Evolutionary conservation across 2,797 vertebrate genomes (phyloP).

Genomic region (Sebastes iracundus): DNA sequence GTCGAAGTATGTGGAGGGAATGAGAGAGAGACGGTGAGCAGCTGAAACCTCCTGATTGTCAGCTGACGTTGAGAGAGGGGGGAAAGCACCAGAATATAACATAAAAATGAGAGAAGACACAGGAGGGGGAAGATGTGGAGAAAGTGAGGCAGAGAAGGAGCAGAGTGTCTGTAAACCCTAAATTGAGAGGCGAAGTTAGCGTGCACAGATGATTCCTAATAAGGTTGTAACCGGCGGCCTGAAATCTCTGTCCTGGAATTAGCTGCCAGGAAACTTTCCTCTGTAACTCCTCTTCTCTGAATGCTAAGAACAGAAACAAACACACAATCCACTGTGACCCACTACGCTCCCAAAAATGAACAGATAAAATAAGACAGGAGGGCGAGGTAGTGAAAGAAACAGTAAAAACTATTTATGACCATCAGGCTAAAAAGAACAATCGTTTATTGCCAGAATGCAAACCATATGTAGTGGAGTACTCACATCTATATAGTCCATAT

Average conservation of each 20-base stretch:
- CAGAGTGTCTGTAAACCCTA: conserved; percentile 66
- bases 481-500: background rate
- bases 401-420: conserved; percentile 2
- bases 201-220: conserved; percentile 84
- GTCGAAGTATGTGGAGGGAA: conserved; percentile 11
- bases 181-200: conserved; percentile 71
- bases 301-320: conserved; percentile 76
- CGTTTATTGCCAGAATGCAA: background rate
- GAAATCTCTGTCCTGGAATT: conserved; percentile 67
- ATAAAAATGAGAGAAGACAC: conserved; percentile 23
- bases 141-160: conserved; percentile 34
- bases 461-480: background rate
- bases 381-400: conserved; percentile 2
- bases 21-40: conserved; percentile 37
- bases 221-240: conserved; percentile 83
- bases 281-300: conserved; percentile 66
- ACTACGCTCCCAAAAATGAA: conserved; percentile 46
- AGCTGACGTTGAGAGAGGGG: conserved; percentile 73
- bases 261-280: conserved; percentile 85
- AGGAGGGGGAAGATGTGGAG: conserved; percentile 11
- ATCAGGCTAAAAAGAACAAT: background rate
- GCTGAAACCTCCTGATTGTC: conserved; percentile 79
- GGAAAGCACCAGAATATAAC: conserved; percentile 26
- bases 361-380: conserved; percentile 47
- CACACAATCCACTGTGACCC: conserved; percentile 55